Base-by-base conservation (phyloP, 2,888 invertebrate genomes). In the Selenia dentaria region DNA sequence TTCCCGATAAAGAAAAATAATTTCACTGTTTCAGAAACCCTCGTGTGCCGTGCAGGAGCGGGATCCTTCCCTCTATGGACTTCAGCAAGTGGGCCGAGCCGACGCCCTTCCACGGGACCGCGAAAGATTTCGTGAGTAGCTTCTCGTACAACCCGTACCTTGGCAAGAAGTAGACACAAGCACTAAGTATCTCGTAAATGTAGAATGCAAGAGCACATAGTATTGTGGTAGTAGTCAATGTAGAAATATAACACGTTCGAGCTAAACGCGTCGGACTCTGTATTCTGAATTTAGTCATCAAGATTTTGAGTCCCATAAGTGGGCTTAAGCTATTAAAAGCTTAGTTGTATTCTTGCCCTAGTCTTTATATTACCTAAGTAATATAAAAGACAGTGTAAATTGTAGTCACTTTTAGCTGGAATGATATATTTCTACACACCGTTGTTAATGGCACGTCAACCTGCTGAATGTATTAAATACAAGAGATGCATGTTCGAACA, bases 31-130 rank as follows among this genome's bases (percentile, higher is more conserved):
- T 22, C 79, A 97, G 97, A 64, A 97, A 97, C 83, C 97, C 97
- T n/a, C 93, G 97, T 65, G 97, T 97, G 55, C 96, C 97, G 5
- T 98, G 98, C 84, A 94, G 95, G 80, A 96, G 96, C 68, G 97
- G 97, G 55, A 92, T 97, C 35, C 92, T 98, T 51, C 97, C 98
- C 8, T 92, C 94, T 47, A 95, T 98, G 69, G 97, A 98, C 83
- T 93, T 97, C 66, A 93, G 94, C 58, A 97, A 97, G 84, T 98
- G 97, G 97, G 96, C 96, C 10, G 97, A 97, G 72, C 92, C 92
- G 26, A 80, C 91, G 43, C 83, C 87, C 0, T 86, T 82, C 74
- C 74, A 68, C 31, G 79, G 80, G 22, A 52, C 75, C 12, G 81
- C 86, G 31, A 92, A 93, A 59, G 92, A 92, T 85, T 94, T 93